Evolutionary conservation across 1,140 invertebrate genomes (phyloP), one percentile per base, ranked within the genome.

Genomic region (Dinoponera quadriceps): DNA sequence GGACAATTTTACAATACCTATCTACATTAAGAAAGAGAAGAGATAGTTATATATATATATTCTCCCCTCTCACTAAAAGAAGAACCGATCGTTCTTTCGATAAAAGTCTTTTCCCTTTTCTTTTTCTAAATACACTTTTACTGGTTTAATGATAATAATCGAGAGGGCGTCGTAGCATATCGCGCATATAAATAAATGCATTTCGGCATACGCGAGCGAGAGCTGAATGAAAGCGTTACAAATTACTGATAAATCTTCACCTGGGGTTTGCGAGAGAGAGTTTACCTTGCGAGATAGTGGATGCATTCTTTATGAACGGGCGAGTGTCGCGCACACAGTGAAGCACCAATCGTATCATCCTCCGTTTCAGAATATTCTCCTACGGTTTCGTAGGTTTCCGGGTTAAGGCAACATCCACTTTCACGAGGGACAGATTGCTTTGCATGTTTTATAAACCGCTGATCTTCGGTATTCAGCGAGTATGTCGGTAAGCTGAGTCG

Each of bases 381-480:
- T 84, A 87, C 51, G 18, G 68, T 71, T 72, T 66, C n/a, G n/a
- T 38, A 27, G 25, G 74, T 89, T 89, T 89, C 72, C 84, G 48
- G 85, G 87, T 89, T 89, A 89, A 89, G 49, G 55, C 73, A 55
- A 25, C 44, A 20, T 63, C 48, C 22, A 33, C 73, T 89, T 89
- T 87, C 57, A 83, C 55, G 25, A 55, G 44, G 29, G 48, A 71
- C 77, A 89, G 87, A 89, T 89, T 87, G 88, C 77, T 63, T 20
- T 89, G 88, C 82, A 89, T 89, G 51, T 87, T 89, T 89, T 83
- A 89, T 85, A 78, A 87, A 82, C 57, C 38, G 87, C 49, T 82
- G 80, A 85, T 85, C 83, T 85, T 80, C 51, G 73, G 29, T 82
- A 73, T 78, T 78, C 69, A 75, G 9, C 44, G 13, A 49, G 48